Base-by-base conservation (phyloP, 2,797 vertebrate species). In the Sebastolobus altivelis region DNA sequence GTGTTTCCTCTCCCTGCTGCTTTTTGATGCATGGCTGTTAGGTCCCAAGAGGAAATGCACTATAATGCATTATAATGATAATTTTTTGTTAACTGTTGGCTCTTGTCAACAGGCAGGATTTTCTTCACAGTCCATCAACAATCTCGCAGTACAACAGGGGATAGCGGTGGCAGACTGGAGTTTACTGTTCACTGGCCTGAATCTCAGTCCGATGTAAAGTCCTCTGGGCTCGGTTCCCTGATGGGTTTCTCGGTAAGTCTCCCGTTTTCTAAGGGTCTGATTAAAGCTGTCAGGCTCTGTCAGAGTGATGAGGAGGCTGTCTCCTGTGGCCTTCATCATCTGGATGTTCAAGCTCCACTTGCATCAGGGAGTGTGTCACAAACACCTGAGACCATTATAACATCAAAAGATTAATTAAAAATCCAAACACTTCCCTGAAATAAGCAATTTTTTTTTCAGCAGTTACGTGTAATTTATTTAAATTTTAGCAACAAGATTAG, bases 171-270 rank as follows among this genome's bases (percentile, higher is more conserved):
- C 85, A 90, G 87, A 71, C 72, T 83, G 74, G 74, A 58, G 58
- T 89, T 90, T 40, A 38, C 86, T 79, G 91, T 82, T 93, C 91
- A 87, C 40, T 89, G 87, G 75, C 22, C 79, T 86, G 87, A 66
- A 85, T 90, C 87, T 68, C 33, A 72, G 60, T 69, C 38, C 65
- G 38, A 79, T 61, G 20, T 55, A 22, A 69, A 67, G 35, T 83
- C 85, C 77, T 75, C 61, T 59, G 80, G 43, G 88, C 62, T 75
- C 37, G 31, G 1, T 38, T 75, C 72, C 77, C 68, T 52, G 6
- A 38, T 38, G 78, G 49, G 25, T 52, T 69, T 61, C 55, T 74
- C 63, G 62, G 43, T 6, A 22, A 52, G 8, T 72, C 65, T 74
- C 46, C 4, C 7, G 3, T 78, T 81, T 89, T 74, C 77, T 1